phyloP scores from a whole-genome alignment of 2,888 invertebrate species.

The Beris morrisii region DNA sequence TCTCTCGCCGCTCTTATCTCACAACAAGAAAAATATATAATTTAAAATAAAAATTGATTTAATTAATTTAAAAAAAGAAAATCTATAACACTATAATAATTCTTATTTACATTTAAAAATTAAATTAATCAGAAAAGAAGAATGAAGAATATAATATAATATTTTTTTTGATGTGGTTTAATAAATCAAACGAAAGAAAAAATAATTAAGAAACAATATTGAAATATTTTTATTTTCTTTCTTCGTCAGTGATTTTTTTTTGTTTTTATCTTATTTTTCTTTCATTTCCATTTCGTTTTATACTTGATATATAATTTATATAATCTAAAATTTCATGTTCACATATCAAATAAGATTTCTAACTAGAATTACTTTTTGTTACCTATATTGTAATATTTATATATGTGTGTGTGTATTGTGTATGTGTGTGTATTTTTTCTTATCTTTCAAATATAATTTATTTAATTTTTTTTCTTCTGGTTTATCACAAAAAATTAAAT shows the following conservation, averaged over 20 bases:
- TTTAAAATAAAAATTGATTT: constrained; percentile 6
- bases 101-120: constrained; percentile 23
- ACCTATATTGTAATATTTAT: constrained; percentile 22
- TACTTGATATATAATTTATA: constrained; percentile 12
- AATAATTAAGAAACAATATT: constrained; percentile 1
- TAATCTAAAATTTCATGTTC: constrained; percentile 28
- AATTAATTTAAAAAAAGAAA: constrained; percentile 8
- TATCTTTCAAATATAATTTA: constrained; percentile 21
- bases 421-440: constrained; percentile 1
- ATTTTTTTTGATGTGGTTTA: constrained; percentile 4
- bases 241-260: constrained; percentile 9
- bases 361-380: constrained; percentile 27
- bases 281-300: constrained; percentile 11
- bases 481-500: constrained; percentile 32
- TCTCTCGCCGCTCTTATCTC: neutral
- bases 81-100: constrained; percentile 24
- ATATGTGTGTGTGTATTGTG: neutral
- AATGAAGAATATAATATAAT: constrained; percentile 5
- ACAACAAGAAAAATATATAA: constrained; percentile 3
- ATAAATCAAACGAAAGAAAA: constrained; percentile 15
- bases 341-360: constrained; percentile 23
- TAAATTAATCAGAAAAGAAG: constrained; percentile 26
- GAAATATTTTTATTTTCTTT: constrained; percentile 3
- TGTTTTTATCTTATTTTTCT: constrained; percentile 9
- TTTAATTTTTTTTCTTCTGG: constrained; percentile 16